Conservation (phyloP, 2,113 vertebrate genomes). For the Solea solea region DNA sequence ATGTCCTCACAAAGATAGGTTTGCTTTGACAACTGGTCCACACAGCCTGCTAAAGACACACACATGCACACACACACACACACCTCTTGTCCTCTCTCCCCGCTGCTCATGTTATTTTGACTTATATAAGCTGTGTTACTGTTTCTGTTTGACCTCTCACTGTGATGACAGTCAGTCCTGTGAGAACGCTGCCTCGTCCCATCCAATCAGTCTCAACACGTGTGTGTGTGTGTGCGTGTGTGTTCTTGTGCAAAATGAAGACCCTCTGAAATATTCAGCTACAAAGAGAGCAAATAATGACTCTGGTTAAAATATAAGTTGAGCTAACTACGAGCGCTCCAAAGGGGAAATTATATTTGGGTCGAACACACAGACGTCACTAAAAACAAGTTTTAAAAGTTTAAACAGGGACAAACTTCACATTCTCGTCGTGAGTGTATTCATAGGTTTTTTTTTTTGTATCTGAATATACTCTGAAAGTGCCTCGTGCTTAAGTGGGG, state of each 20-base stretch:
- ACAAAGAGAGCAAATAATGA: conserved; percentile 39
- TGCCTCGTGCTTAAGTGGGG: background rate
- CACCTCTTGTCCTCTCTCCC: background rate
- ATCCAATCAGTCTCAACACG: conserved; percentile 69
- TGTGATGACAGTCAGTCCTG: conserved; percentile 73
- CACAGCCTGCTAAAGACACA: background rate
- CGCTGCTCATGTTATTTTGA: conserved; percentile 66
- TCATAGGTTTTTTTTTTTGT: conserved; percentile 23
- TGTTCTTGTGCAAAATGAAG: conserved; percentile 23
- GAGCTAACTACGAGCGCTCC: conserved; percentile 9
- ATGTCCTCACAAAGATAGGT: too few species aligned
- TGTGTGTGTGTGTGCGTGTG: conserved; percentile 35
- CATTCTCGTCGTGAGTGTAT: conserved; percentile 22
- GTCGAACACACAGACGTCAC: conserved; percentile 19
- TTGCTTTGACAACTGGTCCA: too few species aligned
- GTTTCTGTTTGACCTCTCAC: conserved; percentile 76
- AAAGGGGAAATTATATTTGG: conserved; percentile 34
- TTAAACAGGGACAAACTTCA: conserved; percentile 12
- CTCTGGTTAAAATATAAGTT: conserved; percentile 32
- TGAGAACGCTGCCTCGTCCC: conserved; percentile 65
- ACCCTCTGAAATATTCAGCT: conserved; percentile 40
- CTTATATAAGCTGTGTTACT: conserved; percentile 77
- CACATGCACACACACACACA: background rate
- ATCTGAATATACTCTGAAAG: background rate
- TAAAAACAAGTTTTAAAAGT: conserved; percentile 13